phyloP scores from a whole-genome alignment of 2,888 invertebrate genomes.

The Eupeodes luniger region DNA sequence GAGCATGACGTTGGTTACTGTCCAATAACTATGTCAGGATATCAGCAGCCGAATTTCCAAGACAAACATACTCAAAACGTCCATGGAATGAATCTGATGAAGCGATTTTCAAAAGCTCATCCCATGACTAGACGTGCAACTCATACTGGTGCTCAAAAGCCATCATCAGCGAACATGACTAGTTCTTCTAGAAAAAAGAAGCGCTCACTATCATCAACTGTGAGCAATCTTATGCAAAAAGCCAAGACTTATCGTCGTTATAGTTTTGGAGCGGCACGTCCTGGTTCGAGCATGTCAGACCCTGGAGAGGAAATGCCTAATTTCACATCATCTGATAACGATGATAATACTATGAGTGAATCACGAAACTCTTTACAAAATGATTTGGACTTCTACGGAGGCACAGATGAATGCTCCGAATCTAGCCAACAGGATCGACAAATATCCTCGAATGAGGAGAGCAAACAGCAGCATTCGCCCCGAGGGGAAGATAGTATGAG shows the following conservation, averaged over 20 bases:
- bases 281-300: slow-evolving; percentile 89
- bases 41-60: slow-evolving; percentile 79
- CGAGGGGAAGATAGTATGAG: slow-evolving; percentile 49
- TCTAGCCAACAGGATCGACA: slow-evolving; percentile 49
- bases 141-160: slow-evolving; percentile 50
- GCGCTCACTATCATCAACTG: slow-evolving; percentile 91
- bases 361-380: slow-evolving; percentile 83
- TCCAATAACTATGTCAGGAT: slow-evolving; percentile 23
- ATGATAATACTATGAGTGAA: slow-evolving; percentile 79
- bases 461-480: slow-evolving; percentile 39
- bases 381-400: slow-evolving; percentile 81
- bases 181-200: slow-evolving; percentile 90
- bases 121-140: slow-evolving; percentile 79
- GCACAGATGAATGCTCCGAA: slow-evolving; percentile 23
- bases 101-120: slow-evolving; percentile 80
- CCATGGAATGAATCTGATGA: slow-evolving; percentile 77
- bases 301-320: slow-evolving; percentile 88
- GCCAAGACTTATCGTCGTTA: slow-evolving; percentile 87
- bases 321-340: slow-evolving; percentile 81
- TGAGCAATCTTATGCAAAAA: slow-evolving; percentile 93
- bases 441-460: slow-evolving; percentile 19
- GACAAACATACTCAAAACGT: slow-evolving; percentile 79
- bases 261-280: slow-evolving; percentile 81
- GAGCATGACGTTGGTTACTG: slow-evolving; percentile 80
- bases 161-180: slow-evolving; percentile 45